These are phyloP conservation scores for Astreopora myriophthalma DNA, from an alignment of 64 coral and sea anemone genomes.

Conservation along the genomic window DNA sequence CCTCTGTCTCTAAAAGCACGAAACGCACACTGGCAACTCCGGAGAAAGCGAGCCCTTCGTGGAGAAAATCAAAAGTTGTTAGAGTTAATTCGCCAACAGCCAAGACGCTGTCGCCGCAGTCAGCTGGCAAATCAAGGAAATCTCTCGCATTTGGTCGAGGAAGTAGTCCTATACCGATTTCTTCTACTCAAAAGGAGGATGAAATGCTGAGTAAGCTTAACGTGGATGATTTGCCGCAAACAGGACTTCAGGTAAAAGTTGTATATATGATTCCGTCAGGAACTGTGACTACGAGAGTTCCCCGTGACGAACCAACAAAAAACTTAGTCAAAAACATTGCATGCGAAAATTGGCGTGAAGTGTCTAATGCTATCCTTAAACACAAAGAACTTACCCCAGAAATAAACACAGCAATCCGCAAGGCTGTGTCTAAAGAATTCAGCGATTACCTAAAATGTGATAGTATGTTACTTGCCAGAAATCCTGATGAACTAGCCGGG, in stretches of 20 bases:
- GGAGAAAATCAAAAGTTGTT: conserved; percentile 8
- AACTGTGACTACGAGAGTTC: conserved; percentile 8
- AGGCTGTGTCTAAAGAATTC: conserved; percentile 11
- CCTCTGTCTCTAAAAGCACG: background rate
- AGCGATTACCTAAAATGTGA: background rate
- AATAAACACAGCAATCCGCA: background rate
- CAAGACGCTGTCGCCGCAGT: background rate
- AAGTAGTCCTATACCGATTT: background rate
- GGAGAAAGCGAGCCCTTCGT: background rate
- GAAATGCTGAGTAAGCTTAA: background rate
- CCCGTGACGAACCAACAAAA: conserved; percentile 17
- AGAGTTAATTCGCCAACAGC: background rate
- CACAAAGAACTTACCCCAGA: conserved; percentile 36
- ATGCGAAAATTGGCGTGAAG: conserved; percentile 30
- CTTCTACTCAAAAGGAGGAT: background rate
- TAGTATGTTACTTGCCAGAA: background rate
- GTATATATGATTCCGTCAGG: background rate
- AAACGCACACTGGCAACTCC: background rate
- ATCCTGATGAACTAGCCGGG: conserved; percentile 1
- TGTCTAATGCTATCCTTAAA: conserved; percentile 4
- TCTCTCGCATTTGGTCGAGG: background rate
- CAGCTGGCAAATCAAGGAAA: background rate
- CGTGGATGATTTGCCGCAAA: conserved; percentile 47
- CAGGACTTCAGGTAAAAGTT: conserved; percentile 40
- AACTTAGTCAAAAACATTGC: conserved; percentile 2